Evolutionary conservation across 1,140 invertebrate genomes (phyloP).

Genomic region (Ptiloglossa arizonensis): DNA sequence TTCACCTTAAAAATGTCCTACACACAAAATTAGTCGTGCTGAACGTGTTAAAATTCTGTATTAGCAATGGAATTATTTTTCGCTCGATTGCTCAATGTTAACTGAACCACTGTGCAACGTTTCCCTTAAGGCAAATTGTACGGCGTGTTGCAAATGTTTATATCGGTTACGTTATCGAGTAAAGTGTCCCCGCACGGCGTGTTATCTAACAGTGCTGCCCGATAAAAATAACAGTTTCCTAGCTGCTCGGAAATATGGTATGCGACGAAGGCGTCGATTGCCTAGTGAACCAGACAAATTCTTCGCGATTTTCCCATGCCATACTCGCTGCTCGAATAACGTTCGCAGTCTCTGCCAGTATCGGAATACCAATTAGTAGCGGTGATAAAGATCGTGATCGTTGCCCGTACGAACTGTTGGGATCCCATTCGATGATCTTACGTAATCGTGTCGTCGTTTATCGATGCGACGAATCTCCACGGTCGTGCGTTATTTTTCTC

Average conservation of each 20-base stretch:
- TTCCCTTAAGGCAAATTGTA: too few species aligned
- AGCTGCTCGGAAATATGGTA: slow-evolving; percentile 17
- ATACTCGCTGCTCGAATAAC: slow-evolving; percentile 53
- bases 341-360: slow-evolving; percentile 21
- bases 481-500: not conserved
- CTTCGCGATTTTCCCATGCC: slow-evolving; percentile 60
- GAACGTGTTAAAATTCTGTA: too few species aligned
- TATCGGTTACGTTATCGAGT: not conserved
- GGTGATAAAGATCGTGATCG: slow-evolving; percentile 60
- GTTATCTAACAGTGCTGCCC: not conserved
- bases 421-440: slow-evolving; percentile 21
- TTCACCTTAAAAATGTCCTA: too few species aligned
- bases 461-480: not conserved
- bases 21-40: too few species aligned
- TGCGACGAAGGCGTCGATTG: slow-evolving; percentile 37
- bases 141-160: too few species aligned
- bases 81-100: too few species aligned
- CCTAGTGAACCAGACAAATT: slow-evolving; percentile 50
- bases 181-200: not conserved
- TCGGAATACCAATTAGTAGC: slow-evolving; percentile 59
- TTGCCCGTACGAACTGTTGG: slow-evolving; percentile 30
- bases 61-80: too few species aligned
- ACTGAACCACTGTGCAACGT: too few species aligned
- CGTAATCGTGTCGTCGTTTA: not conserved
- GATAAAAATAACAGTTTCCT: slow-evolving; percentile 2